These are phyloP conservation scores for Eospalax fontanierii DNA, from an alignment of 2,797 vertebrate genomes.

Conservation along the genomic window DNA sequence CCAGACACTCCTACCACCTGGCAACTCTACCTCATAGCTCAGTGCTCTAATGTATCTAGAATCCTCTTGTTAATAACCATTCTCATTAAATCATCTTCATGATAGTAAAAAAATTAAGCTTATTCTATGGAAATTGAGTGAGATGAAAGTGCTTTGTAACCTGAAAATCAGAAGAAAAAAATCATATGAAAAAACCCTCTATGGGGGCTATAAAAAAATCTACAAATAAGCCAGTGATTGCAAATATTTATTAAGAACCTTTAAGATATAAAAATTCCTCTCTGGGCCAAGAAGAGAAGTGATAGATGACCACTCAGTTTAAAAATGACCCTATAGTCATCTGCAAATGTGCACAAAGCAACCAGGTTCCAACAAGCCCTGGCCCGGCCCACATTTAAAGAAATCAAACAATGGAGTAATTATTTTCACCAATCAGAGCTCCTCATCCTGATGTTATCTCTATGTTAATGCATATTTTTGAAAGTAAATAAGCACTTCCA, in stretches of 20 bases:
- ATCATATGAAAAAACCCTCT: neutral
- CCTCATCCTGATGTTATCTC: slow-evolving; percentile 49
- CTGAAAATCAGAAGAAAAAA: slow-evolving; percentile 53
- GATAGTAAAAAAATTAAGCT: slow-evolving; percentile 57
- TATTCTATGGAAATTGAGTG: slow-evolving; percentile 37
- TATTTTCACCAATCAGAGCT: slow-evolving; percentile 38
- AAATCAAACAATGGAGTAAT: slow-evolving; percentile 61
- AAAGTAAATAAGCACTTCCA: slow-evolving; percentile 56
- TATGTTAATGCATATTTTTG: slow-evolving; percentile 30
- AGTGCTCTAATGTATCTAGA: neutral
- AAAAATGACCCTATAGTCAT: neutral
- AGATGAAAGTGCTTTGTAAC: slow-evolving; percentile 16
- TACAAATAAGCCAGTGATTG: slow-evolving; percentile 38
- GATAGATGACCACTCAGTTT: slow-evolving; percentile 47
- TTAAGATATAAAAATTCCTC: slow-evolving; percentile 59
- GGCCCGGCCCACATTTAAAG: slow-evolving; percentile 29
- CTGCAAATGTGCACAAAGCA: slow-evolving; percentile 24
- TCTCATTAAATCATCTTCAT: neutral
- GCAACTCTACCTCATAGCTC: neutral
- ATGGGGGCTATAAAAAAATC: slow-evolving; percentile 21
- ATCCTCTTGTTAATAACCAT: slow-evolving; percentile 13
- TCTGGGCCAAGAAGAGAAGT: slow-evolving; percentile 33
- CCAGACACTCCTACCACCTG: neutral
- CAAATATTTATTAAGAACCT: slow-evolving; percentile 65
- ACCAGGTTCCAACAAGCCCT: slow-evolving; percentile 56